These are phyloP conservation scores for Zygothrica quintamaculata DNA, from an alignment of 2,888 invertebrate species.

Conservation along the genomic window DNA sequence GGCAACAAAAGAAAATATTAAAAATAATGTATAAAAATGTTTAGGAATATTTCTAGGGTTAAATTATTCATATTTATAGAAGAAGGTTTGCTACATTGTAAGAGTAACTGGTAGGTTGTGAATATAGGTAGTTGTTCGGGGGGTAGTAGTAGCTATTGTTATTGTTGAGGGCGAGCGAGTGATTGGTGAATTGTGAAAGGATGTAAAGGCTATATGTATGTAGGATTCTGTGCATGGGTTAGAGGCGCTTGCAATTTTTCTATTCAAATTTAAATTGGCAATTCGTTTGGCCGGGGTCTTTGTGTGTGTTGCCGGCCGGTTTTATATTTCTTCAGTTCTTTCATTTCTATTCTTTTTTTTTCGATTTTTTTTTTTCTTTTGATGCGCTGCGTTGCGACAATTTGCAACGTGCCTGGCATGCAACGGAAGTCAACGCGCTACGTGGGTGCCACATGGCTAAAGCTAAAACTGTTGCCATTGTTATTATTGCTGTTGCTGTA, in stretches of 20 bases:
- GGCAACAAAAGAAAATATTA: too few relatives aligned
- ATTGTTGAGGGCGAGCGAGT: slow-evolving; percentile 45
- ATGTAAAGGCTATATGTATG: slow-evolving; percentile 18
- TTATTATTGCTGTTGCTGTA: slow-evolving; percentile 18
- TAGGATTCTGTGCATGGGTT: slow-evolving; percentile 8
- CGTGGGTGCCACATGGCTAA: slow-evolving; percentile 62
- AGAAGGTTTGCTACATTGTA: background rate
- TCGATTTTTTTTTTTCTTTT: slow-evolving; percentile 25
- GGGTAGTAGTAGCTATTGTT: slow-evolving; percentile 43
- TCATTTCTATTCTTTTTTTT: slow-evolving; percentile 25
- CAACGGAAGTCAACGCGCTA: slow-evolving; percentile 71
- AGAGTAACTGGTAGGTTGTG: slow-evolving; percentile 6
- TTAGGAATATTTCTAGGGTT: too few relatives aligned
- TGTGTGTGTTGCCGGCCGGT: slow-evolving; percentile 43
- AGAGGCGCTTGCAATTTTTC: slow-evolving; percentile 70
- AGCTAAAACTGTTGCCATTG: slow-evolving; percentile 47
- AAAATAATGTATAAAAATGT: too few relatives aligned
- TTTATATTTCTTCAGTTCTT: too few relatives aligned
- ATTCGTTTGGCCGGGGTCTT: slow-evolving; percentile 71
- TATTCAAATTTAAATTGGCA: slow-evolving; percentile 79
- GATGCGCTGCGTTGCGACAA: slow-evolving; percentile 67
- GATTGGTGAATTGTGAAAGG: slow-evolving; percentile 74
- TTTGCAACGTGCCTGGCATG: slow-evolving; percentile 78
- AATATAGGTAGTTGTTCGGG: background rate
- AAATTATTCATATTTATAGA: background rate